Conservation (phyloP, 2,113 vertebrate species). For the Planiliza haematocheilus region DNA sequence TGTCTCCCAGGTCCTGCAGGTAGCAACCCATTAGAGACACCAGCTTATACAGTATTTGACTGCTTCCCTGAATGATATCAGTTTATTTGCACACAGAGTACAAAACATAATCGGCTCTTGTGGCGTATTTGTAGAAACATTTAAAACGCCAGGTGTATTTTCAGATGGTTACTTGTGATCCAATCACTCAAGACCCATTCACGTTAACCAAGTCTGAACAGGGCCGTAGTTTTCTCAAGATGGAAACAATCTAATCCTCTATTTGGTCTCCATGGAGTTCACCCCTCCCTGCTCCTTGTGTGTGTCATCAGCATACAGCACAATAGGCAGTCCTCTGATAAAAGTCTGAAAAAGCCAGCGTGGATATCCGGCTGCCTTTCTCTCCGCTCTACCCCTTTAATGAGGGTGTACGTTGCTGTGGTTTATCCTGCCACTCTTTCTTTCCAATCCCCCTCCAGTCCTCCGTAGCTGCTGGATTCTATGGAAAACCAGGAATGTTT, state of each 20-base stretch:
- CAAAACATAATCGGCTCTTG: too few species aligned
- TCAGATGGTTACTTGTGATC: too few species aligned
- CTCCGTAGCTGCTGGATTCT: constrained; percentile 56
- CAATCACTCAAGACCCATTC: too few species aligned
- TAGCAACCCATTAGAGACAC: too few species aligned
- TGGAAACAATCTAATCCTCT: constrained; percentile 46
- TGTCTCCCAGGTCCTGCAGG: too few species aligned
- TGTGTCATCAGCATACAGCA: constrained; percentile 55
- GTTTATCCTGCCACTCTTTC: constrained; percentile 72
- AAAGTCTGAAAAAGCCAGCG: constrained; percentile 63
- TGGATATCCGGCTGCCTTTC: constrained; percentile 74
- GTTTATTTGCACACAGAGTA: too few species aligned
- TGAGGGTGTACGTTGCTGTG: constrained; percentile 63
- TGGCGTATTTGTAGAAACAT: too few species aligned
- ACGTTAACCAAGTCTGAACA: too few species aligned
- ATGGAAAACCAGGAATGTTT: constrained; percentile 76
- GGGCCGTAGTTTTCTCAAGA: too few species aligned
- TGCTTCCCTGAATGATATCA: too few species aligned
- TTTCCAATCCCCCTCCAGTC: constrained; percentile 60
- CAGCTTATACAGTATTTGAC: too few species aligned
- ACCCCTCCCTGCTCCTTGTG: constrained; percentile 36
- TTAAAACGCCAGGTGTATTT: too few species aligned
- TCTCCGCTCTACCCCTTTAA: constrained; percentile 56
- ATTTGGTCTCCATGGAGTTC: constrained; percentile 53
- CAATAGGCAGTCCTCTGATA: constrained; percentile 70